Evolutionary conservation across 2,797 vertebrate species (phyloP).

Genomic region (Graptemys geographica): DNA sequence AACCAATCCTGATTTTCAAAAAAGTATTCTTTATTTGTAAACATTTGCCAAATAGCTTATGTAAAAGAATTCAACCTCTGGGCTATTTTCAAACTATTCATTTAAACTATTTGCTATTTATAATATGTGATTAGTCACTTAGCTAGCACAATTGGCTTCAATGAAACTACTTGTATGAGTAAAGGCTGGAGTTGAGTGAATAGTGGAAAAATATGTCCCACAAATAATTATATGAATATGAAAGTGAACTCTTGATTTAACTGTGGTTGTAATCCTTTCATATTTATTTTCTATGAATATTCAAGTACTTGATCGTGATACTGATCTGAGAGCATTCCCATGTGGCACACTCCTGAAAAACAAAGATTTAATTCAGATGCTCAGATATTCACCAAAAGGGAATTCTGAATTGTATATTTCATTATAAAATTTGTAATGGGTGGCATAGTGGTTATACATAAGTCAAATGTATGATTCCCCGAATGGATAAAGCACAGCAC

Average conservation of each 20-base stretch:
- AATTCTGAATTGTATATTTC: neutral
- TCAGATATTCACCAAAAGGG: conserved; percentile 13
- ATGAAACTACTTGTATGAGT: neutral
- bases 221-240: conserved; percentile 44
- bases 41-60: neutral
- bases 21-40: neutral
- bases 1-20: neutral
- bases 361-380: conserved; percentile 40
- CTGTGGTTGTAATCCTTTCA: conserved; percentile 36
- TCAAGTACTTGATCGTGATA: neutral
- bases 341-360: conserved; percentile 23
- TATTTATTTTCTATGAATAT: conserved; percentile 53
- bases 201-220: neutral
- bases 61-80: neutral
- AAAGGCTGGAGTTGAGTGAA: neutral
- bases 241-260: conserved; percentile 26
- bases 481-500: conserved; percentile 1
- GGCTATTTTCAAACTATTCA: neutral
- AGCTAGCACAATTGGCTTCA: neutral
- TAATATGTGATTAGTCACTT: neutral
- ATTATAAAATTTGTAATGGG: conserved; percentile 18
- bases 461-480: neutral
- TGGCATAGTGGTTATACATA: conserved; percentile 28
- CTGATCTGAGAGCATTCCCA: conserved; percentile 35
- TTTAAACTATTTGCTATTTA: neutral